phyloP scores from a whole-genome alignment of 2,113 vertebrate genomes.

The Nothobranchius kuhntae region DNA sequence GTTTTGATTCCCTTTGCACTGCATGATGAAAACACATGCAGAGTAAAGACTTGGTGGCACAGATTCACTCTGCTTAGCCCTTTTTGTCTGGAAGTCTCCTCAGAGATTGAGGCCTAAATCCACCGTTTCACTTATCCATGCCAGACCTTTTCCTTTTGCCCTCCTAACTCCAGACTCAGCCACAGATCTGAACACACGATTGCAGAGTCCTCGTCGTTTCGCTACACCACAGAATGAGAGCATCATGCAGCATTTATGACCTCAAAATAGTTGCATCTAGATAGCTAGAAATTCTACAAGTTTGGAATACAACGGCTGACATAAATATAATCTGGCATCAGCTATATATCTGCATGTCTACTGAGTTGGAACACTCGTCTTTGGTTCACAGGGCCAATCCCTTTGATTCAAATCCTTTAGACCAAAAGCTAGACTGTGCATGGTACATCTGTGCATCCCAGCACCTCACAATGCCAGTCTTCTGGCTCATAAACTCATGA shows the following conservation, averaged over 20 bases:
- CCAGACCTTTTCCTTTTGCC: conserved; percentile 29
- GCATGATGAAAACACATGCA: conserved; percentile 8
- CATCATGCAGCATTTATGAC: conserved; percentile 7
- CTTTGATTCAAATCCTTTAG: conserved; percentile 44
- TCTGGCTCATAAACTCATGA: conserved; percentile 55
- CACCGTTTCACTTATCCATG: conserved; percentile 20
- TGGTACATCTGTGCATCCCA: conserved; percentile 51
- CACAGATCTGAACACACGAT: conserved; percentile 11
- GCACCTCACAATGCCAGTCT: conserved; percentile 48
- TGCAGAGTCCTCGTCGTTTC: background rate
- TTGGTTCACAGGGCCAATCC: conserved; percentile 35
- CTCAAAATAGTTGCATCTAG: conserved; percentile 8
- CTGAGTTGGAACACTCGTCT: conserved; percentile 23
- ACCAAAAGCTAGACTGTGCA: conserved; percentile 63
- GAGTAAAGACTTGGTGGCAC: conserved; percentile 13
- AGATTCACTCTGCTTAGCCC: conserved; percentile 18
- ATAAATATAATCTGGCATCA: conserved; percentile 38
- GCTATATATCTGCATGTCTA: conserved; percentile 20
- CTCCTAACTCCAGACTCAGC: conserved; percentile 18
- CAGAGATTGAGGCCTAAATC: conserved; percentile 29
- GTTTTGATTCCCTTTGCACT: conserved; percentile 25
- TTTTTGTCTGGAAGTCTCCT: conserved; percentile 19
- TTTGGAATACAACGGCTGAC: too few relatives aligned
- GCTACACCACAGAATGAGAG: background rate
- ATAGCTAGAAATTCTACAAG: background rate